Evolutionary conservation across 2,888 invertebrate species (phyloP).

Genomic region (Leptinotarsa peninsularis): DNA sequence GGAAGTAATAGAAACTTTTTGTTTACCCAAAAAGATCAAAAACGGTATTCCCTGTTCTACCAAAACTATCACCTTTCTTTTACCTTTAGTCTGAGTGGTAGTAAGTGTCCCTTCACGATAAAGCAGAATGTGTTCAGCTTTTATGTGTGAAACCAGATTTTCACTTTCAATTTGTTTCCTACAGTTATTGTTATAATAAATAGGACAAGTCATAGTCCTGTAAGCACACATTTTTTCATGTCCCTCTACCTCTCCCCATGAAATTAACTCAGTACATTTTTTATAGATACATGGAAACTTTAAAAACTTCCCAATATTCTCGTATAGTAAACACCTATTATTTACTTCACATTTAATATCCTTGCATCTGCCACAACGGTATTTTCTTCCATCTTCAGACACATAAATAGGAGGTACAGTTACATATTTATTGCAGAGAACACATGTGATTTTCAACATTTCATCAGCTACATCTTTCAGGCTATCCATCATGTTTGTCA

Average conservation of each 20-base stretch:
- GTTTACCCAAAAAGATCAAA: background rate
- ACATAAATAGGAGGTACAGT: background rate
- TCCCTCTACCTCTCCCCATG: background rate
- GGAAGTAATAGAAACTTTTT: background rate
- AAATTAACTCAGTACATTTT: background rate
- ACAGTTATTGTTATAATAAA: background rate
- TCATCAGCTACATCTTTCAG: background rate
- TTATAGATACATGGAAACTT: slow-evolving; percentile 5
- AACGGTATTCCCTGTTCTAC: background rate
- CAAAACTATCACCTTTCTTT: background rate
- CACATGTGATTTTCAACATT: background rate
- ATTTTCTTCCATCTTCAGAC: background rate
- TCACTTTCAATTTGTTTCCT: background rate
- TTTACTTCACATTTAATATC: background rate
- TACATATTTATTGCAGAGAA: background rate
- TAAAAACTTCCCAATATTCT: background rate
- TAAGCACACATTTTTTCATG: background rate
- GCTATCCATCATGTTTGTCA: background rate
- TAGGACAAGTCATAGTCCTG: background rate
- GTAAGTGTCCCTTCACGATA: background rate
- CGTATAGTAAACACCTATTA: background rate
- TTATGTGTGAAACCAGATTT: background rate
- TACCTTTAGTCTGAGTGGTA: no score
- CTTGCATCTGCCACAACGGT: slow-evolving; percentile 3
- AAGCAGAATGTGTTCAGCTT: background rate